Evolutionary conservation across 2,113 vertebrate genomes (phyloP), one percentile per base, ranked within the genome.

Genomic region (Colaptes auratus): DNA sequence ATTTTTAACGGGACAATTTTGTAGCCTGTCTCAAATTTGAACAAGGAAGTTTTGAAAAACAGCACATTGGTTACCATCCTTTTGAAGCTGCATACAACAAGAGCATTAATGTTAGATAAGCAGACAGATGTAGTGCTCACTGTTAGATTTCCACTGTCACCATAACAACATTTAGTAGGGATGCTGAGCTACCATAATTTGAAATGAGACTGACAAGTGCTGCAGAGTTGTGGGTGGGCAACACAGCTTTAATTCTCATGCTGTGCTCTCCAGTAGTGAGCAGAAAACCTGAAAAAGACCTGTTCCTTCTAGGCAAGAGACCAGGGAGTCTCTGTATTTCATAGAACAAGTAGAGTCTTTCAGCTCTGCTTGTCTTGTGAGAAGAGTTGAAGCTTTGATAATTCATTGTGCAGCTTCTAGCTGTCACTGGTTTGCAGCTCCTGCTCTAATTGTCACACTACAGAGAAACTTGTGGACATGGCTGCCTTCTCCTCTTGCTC

Each of bases 111-210:
- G 48, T 21, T 28, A 76, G 70, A 86, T 82, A 83, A 90, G 65
- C 83, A 93, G 75, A 23, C 69, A 78, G 77, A 91, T 93, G 72
- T 72, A 89, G 56, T 19, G 44, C 53, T 91, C 58, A 23, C 35
- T 16, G 1, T 88, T 46, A 86, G 53, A 76, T 44, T 81, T 82
- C 59, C 50, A 19, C 6, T 6, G 91, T 96, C 92, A 67, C 92
- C 95, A 96, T 96, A 94, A 90, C 90, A 92, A 96, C 92, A 72
- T 90, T 92, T 75, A 74, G 39, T 39, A 70, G 46, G 42, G 56
- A 80, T 86, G 60, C 53, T 73, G 70, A 92, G 65, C 67, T 82
- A n/a, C 48, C 30, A 55, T 70, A 35, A 59, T 33, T 65, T 94
- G 77, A 94, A 92, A 63, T 1, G 4, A 90, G 72, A 75, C 63